Conservation (phyloP, 2,888 invertebrate genomes). For the Volucella zonaria region DNA sequence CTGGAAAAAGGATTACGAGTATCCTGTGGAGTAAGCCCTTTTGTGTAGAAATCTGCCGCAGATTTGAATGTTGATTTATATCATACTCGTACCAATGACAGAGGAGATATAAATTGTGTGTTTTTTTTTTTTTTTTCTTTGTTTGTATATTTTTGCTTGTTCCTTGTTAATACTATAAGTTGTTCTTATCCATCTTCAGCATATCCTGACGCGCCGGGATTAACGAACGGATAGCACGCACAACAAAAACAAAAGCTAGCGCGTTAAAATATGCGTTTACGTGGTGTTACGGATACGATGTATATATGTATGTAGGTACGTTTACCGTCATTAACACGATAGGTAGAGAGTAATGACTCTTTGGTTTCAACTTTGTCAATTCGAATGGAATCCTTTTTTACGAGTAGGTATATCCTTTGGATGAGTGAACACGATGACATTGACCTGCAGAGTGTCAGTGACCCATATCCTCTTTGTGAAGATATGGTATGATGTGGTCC, state of each 20-base stretch:
- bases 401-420: constrained; percentile 26
- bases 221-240: constrained; percentile 31
- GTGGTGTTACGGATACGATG: neutral
- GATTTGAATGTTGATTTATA: constrained; percentile 51
- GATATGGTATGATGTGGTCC: neutral
- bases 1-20: constrained; percentile 11
- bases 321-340: constrained; percentile 52
- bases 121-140: constrained; percentile 13
- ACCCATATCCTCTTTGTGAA: constrained; percentile 13
- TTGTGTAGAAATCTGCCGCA: constrained; percentile 48
- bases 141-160: constrained; percentile 30
- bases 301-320: neutral
- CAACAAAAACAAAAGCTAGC: constrained; percentile 13
- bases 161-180: constrained; percentile 32
- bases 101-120: constrained; percentile 29
- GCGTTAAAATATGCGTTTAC: constrained; percentile 36
- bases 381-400: constrained; percentile 9
- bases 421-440: constrained; percentile 37
- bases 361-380: constrained; percentile 5
- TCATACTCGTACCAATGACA: constrained; percentile 16
- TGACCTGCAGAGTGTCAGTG: constrained; percentile 55
- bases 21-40: constrained; percentile 19
- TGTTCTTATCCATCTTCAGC: constrained; percentile 46
- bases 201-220: constrained; percentile 36
- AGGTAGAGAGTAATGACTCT: constrained; percentile 21